phyloP scores from a whole-genome alignment of 2,113 vertebrate genomes.

The Todiramphus saurophagus region DNA sequence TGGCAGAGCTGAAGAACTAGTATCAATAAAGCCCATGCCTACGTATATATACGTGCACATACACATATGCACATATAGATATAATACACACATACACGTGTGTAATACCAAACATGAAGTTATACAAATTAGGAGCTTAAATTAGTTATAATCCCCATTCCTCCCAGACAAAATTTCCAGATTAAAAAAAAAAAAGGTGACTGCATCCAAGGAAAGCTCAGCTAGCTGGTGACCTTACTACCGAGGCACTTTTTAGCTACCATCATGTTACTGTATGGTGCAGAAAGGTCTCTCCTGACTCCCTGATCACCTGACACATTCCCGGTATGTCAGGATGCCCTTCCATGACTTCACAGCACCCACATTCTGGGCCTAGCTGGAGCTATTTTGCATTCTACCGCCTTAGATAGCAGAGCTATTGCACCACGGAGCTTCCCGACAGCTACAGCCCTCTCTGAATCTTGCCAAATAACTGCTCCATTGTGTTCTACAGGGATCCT shows the following conservation, averaged over 20 bases:
- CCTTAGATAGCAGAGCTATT: background rate
- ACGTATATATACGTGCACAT: background rate
- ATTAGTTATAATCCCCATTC: background rate
- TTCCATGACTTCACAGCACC: background rate
- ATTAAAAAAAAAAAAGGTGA: background rate
- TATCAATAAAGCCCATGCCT: background rate
- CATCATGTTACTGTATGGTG: accelerated
- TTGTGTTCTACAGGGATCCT: background rate
- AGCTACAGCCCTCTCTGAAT: background rate
- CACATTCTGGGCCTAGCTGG: background rate
- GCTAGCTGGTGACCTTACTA: background rate
- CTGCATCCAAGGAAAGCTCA: background rate
- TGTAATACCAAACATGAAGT: background rate
- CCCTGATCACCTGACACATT: background rate
- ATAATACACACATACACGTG: too few relatives aligned
- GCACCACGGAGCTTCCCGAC: background rate
- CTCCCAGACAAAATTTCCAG: background rate
- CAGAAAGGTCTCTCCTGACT: background rate
- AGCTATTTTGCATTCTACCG: background rate
- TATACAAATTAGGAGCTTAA: background rate
- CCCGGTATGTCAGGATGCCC: background rate
- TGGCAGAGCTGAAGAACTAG: background rate
- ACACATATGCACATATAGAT: too few relatives aligned
- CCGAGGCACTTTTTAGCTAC: background rate
- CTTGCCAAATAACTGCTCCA: background rate